Conservation (phyloP, 2,113 vertebrate genomes). For the Vidua macroura region DNA sequence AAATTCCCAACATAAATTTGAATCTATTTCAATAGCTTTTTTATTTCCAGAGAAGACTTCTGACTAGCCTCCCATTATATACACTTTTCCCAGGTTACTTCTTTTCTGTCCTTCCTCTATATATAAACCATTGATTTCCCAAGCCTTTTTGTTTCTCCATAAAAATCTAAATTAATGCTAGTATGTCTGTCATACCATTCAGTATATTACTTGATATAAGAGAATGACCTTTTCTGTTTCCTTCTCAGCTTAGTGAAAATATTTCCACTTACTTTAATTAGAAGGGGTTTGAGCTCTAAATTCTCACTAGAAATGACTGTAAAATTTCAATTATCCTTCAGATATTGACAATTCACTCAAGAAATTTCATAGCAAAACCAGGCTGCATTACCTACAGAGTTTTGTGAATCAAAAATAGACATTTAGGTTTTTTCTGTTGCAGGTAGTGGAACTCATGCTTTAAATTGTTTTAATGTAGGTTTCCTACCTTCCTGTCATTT, state of each 20-base stretch:
- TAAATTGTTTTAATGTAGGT: slow-evolving; percentile 18
- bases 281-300: neutral
- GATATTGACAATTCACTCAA: neutral
- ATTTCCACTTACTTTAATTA: neutral
- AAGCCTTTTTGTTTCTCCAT: neutral
- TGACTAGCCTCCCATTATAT: neutral
- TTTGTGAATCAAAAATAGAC: neutral
- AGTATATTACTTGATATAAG: neutral
- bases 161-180: neutral
- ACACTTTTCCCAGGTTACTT: neutral
- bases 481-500: neutral
- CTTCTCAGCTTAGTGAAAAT: neutral
- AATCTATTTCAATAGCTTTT: slow-evolving; percentile 6
- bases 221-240: neutral
- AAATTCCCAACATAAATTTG: slow-evolving; percentile 24
- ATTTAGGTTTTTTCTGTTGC: neutral
- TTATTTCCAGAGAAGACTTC: slow-evolving; percentile 26
- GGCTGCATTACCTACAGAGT: neutral
- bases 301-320: neutral
- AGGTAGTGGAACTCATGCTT: neutral
- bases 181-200: neutral
- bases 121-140: neutral
- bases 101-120: neutral
- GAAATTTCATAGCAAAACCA: neutral
- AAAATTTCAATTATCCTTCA: neutral